Conservation (phyloP, 2,797 vertebrate species). For the Kryptopterus vitreolus region DNA sequence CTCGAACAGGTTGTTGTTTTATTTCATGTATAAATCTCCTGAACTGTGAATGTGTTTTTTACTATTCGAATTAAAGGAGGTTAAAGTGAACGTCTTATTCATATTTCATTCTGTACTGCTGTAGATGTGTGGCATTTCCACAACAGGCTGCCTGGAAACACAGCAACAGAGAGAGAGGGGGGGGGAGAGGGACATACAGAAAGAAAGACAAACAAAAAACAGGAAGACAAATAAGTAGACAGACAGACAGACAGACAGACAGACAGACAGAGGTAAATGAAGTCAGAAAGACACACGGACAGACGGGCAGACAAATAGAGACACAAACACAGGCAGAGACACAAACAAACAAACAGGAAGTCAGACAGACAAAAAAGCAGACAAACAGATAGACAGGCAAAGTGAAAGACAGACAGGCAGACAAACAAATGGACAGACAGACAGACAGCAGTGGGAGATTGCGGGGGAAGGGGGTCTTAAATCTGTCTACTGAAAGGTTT, state of each 20-base stretch:
- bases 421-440: background rate
- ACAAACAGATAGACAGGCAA: background rate
- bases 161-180: slow-evolving; percentile 22
- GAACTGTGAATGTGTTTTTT: too few relatives aligned
- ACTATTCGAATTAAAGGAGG: too few relatives aligned
- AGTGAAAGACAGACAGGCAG: background rate
- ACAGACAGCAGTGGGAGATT: background rate
- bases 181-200: too few relatives aligned
- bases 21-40: too few relatives aligned
- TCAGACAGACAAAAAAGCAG: slow-evolving; percentile 15
- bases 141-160: slow-evolving; percentile 28
- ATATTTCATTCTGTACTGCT: slow-evolving; percentile 20
- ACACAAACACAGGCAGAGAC: background rate
- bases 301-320: background rate
- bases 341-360: slow-evolving; percentile 12
- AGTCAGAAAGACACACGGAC: background rate
- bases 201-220: too few relatives aligned
- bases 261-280: background rate
- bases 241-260: background rate
- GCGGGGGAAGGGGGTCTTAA: background rate
- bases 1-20: too few relatives aligned
- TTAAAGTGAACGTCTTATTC: background rate
- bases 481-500: slow-evolving; percentile 20
- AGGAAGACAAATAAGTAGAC: slow-evolving; percentile 22
- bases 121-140: slow-evolving; percentile 37